Percentiles rank a stretch among this genome's conserved stretches.
Conservation (phyloP, 2,888 invertebrate genomes). For the Dolichopus griseipennis region DNA sequence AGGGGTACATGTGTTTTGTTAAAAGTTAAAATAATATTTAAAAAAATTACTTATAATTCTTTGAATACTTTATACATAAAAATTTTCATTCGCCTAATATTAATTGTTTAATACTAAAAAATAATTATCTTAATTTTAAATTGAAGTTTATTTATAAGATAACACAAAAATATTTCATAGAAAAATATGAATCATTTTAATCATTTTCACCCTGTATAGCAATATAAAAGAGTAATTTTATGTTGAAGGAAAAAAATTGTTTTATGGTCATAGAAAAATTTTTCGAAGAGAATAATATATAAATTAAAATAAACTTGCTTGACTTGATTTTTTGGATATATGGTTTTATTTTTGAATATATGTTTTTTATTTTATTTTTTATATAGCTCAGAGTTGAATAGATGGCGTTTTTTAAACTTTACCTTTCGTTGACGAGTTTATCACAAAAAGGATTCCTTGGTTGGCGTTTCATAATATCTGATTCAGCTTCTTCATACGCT, state of each 20-base stretch:
- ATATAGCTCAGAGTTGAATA: neutral
- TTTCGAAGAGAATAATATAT: neutral
- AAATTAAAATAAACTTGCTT: neutral
- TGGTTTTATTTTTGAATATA: slow-evolving; percentile 12
- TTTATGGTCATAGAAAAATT: neutral
- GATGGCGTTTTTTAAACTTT: slow-evolving; percentile 38
- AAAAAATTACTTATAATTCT: too few relatives aligned
- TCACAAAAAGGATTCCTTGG: slow-evolving; percentile 95
- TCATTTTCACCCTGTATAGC: too few relatives aligned
- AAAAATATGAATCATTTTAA: too few relatives aligned
- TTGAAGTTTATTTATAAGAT: too few relatives aligned
- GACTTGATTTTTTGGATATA: slow-evolving; percentile 23
- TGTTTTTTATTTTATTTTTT: slow-evolving; percentile 13
- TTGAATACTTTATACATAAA: too few relatives aligned
- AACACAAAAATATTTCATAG: too few relatives aligned
- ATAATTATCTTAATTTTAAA: too few relatives aligned
- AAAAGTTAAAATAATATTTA: too few relatives aligned
- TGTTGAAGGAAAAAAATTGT: neutral
- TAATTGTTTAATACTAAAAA: too few relatives aligned
- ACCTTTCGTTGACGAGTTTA: slow-evolving; percentile 98
- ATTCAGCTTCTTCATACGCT: slow-evolving; percentile 97
- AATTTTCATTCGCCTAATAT: too few relatives aligned
- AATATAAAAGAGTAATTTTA: too few relatives aligned
- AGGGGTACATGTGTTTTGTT: too few relatives aligned
- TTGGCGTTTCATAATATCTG: slow-evolving; percentile 98